These are phyloP conservation scores for Cliona cf. orientalis DNA, from an alignment of 37 sponge, comb jelly and placozoan species.

Conservation along the genomic window DNA sequence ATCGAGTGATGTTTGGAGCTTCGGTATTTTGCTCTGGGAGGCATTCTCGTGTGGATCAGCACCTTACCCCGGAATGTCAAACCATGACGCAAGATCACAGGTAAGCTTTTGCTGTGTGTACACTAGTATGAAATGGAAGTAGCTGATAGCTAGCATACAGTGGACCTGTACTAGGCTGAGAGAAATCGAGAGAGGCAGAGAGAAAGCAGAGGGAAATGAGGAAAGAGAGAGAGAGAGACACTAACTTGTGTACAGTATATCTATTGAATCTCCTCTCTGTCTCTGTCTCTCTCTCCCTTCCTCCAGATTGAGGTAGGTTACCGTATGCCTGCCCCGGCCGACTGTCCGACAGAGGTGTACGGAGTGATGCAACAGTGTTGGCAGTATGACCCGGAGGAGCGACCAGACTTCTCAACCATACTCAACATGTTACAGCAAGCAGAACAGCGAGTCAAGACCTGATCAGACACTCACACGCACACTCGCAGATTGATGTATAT, in stretches of 20 bases:
- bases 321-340: constrained; percentile 79
- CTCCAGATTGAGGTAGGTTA: constrained; percentile 81
- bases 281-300: not conserved
- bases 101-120: too few species aligned
- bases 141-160: too few species aligned
- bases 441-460: constrained; percentile 2
- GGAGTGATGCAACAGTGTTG: constrained; percentile 88
- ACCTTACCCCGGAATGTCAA: constrained; percentile 91
- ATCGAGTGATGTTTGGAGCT: constrained; percentile 96
- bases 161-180: not conserved
- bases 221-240: too few species aligned
- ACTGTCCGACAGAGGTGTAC: constrained; percentile 79
- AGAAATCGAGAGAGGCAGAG: not conserved
- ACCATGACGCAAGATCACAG: constrained; percentile 74
- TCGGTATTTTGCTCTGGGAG: constrained; percentile 92
- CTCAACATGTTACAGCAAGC: constrained; percentile 39
- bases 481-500: too few species aligned
- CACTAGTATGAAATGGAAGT: too few species aligned
- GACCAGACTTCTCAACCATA: constrained; percentile 83
- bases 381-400: constrained; percentile 86
- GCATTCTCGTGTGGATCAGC: constrained; percentile 84
- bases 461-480: too few species aligned
- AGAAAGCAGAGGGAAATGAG: too few species aligned
- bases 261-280: not conserved
- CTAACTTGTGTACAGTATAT: too few species aligned